Percentiles rank a stretch among this genome's conserved stretches.
phyloP scores from a whole-genome alignment of 1,140 invertebrate genomes.

The Octopus sinensis region DNA sequence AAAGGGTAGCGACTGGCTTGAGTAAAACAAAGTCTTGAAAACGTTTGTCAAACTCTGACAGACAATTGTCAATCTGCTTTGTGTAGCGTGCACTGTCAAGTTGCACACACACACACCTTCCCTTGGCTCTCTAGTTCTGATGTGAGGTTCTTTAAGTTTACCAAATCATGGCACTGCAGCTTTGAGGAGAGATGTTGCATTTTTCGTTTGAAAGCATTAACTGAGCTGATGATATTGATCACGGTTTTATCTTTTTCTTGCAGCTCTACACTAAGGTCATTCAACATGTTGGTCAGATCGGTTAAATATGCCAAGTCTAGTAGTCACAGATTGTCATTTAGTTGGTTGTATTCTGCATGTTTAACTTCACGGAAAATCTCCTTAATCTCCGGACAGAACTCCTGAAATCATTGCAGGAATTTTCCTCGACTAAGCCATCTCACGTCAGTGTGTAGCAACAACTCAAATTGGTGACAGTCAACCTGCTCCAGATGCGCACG shows the following conservation, averaged over 20 bases:
- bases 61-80: not conserved
- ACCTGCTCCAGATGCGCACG: not conserved
- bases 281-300: not conserved
- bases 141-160: not conserved
- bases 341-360: not conserved
- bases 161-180: constrained; percentile 3
- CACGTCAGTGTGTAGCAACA: constrained; percentile 4
- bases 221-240: not conserved
- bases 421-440: not conserved
- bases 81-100: not conserved
- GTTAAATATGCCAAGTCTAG: too few relatives aligned
- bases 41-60: not conserved
- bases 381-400: not conserved
- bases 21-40: not conserved
- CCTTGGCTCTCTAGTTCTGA: not conserved
- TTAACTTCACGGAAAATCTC: not conserved
- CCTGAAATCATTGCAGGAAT: not conserved
- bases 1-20: not conserved
- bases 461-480: not conserved
- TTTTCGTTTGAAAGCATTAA: constrained; percentile 16
- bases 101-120: not conserved
- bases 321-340: too few relatives aligned
- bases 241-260: constrained; percentile 7
- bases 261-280: constrained; percentile 8
- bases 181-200: constrained; percentile 8